Conservation (phyloP, 92 coral and sea anemone species). For the Isaurus tuberculatus region DNA sequence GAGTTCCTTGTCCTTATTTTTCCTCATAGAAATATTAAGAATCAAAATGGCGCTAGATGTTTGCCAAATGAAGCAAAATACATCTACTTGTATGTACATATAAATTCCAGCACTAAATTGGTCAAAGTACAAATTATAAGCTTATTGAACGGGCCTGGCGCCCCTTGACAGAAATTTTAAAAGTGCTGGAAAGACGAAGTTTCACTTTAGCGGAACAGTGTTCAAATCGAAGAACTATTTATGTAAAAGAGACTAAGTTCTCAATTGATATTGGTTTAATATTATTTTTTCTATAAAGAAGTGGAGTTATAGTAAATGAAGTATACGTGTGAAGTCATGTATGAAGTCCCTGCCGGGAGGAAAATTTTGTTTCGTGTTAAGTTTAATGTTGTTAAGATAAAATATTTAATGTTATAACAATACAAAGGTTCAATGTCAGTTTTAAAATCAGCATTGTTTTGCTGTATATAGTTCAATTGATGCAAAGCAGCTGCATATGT, state of each 20-base stretch:
- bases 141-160: slow-evolving; percentile 15
- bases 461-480: slow-evolving; percentile 3
- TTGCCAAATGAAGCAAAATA: background rate
- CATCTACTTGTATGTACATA: background rate
- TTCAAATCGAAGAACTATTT: slow-evolving; percentile 1
- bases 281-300: background rate
- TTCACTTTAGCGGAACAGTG: background rate
- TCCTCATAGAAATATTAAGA: background rate
- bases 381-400: background rate
- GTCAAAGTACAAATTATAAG: background rate
- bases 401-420: background rate
- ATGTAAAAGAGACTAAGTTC: slow-evolving; percentile 17
- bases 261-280: background rate
- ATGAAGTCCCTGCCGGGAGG: background rate
- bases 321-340: background rate
- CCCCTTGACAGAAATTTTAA: background rate
- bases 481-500: slow-evolving; percentile 24
- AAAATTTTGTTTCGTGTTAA: background rate
- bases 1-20: no score
- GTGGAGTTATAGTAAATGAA: background rate
- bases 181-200: background rate
- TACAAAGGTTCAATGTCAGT: background rate
- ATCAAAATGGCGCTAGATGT: background rate
- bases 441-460: background rate
- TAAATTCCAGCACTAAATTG: background rate